These are phyloP conservation scores for Drosophila varians DNA, from an alignment of 1,140 invertebrate species.

Conservation along the genomic window DNA sequence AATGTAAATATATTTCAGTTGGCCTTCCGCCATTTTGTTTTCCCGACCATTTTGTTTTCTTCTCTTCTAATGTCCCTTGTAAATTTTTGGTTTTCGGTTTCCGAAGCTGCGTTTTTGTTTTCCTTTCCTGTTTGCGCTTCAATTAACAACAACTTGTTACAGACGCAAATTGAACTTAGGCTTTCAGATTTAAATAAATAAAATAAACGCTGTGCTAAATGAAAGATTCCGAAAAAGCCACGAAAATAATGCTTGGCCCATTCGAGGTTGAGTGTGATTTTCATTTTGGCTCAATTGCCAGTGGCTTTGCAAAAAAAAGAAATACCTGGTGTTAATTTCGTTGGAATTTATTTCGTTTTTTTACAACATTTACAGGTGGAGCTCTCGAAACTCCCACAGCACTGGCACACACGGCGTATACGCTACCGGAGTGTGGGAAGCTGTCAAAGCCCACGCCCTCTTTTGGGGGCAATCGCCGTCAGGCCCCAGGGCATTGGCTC, in stretches of 20 bases:
- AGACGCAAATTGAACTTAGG: slow-evolving; percentile 74
- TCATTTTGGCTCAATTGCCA: slow-evolving; percentile 54
- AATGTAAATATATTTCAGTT: slow-evolving; percentile 25
- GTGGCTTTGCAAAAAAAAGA: slow-evolving; percentile 29
- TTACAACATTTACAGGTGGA: slow-evolving; percentile 66
- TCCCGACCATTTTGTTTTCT: slow-evolving; percentile 56
- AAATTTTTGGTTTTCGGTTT: slow-evolving; percentile 22
- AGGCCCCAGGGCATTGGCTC: neutral
- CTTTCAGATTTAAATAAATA: slow-evolving; percentile 68
- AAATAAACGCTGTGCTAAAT: slow-evolving; percentile 62
- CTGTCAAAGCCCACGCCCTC: slow-evolving; percentile 31
- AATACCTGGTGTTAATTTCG: slow-evolving; percentile 72
- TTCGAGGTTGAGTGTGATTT: slow-evolving; percentile 52
- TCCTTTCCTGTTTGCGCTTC: slow-evolving; percentile 61
- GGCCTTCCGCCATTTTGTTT: slow-evolving; percentile 61
- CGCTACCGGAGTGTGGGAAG: slow-evolving; percentile 51
- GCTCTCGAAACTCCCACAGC: slow-evolving; percentile 2
- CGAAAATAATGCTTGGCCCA: too few species aligned
- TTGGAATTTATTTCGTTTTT: slow-evolving; percentile 64
- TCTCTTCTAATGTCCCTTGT: slow-evolving; percentile 51
- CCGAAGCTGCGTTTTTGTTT: slow-evolving; percentile 27
- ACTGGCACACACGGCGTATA: neutral
- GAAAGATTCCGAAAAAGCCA: slow-evolving; percentile 27
- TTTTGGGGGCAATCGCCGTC: neutral
- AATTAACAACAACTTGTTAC: slow-evolving; percentile 81